These are phyloP conservation scores for Bufotes viridis DNA, from an alignment of 2,797 vertebrate genomes.

Conservation along the genomic window DNA sequence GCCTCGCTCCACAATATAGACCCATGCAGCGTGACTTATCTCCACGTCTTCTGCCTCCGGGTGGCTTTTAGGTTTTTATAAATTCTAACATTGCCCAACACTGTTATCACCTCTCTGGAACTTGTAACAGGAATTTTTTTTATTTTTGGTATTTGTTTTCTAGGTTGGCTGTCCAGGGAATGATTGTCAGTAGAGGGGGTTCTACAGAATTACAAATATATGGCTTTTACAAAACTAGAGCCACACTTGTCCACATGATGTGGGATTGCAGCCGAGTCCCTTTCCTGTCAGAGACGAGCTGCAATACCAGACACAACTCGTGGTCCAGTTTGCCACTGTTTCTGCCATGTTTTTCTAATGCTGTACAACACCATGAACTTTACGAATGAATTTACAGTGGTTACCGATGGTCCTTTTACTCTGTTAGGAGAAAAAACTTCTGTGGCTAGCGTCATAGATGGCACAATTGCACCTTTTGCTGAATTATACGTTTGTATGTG, in stretches of 20 bases:
- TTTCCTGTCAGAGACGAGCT: neutral
- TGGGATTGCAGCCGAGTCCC: neutral
- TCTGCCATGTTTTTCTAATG: neutral
- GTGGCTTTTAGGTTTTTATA: neutral
- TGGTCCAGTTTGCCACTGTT: neutral
- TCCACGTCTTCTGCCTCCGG: too few relatives aligned
- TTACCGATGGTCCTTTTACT: too few relatives aligned
- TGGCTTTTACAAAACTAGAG: neutral
- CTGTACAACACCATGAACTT: too few relatives aligned
- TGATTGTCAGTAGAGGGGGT: neutral
- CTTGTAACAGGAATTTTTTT: neutral
- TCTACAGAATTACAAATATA: neutral
- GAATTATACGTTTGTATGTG: neutral
- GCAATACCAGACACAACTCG: neutral
- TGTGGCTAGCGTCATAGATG: neutral
- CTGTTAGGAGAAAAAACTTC: too few relatives aligned
- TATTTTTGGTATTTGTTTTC: neutral
- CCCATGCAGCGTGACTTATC: too few relatives aligned
- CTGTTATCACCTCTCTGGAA: neutral
- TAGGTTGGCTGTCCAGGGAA: neutral
- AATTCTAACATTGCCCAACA: neutral
- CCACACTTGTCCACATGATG: too few relatives aligned
- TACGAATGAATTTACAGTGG: too few relatives aligned
- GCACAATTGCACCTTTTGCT: neutral
- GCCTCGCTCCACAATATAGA: too few relatives aligned